A percentile compares a stretch with the other conserved stretches of the same genome.
These are phyloP conservation scores for Drosophila tsacasi DNA, from an alignment of 1,140 invertebrate species.

Conservation along the genomic window DNA sequence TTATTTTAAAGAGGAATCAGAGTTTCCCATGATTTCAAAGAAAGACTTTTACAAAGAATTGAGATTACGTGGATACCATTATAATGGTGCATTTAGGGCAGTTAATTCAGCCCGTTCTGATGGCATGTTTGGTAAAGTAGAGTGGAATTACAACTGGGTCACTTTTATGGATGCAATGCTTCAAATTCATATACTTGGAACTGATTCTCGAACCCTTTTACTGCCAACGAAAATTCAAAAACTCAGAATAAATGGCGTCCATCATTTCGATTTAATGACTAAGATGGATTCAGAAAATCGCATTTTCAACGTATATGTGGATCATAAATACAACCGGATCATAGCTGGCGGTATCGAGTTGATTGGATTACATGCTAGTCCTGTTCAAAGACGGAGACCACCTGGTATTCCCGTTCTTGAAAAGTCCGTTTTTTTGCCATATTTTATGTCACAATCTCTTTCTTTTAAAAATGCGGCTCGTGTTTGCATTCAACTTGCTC, in stretches of 20 bases:
- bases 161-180: conserved; percentile 97
- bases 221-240: conserved; percentile 94
- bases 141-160: conserved; percentile 94
- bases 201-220: conserved; percentile 91
- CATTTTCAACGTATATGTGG: conserved; percentile 81
- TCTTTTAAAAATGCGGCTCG: conserved; percentile 70
- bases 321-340: conserved; percentile 80
- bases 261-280: conserved; percentile 87
- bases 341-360: conserved; percentile 94
- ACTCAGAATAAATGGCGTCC: conserved; percentile 91
- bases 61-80: conserved; percentile 95
- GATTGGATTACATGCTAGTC: conserved; percentile 91
- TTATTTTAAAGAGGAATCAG: conserved; percentile 85
- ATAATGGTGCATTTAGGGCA: conserved; percentile 85
- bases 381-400: conserved; percentile 89
- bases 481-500: conserved; percentile 88
- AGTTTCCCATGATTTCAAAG: conserved; percentile 86
- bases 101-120: conserved; percentile 80
- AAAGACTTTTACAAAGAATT: conserved; percentile 97
- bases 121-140: conserved; percentile 86
- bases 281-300: conserved; percentile 80
- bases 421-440: conserved; percentile 91
- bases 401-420: conserved; percentile 90
- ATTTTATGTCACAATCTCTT: conserved; percentile 86
- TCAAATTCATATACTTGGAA: conserved; percentile 92